These are phyloP conservation scores for Drosophila biarmipes DNA, from an alignment of 1,140 invertebrate genomes.

Conservation along the genomic window DNA sequence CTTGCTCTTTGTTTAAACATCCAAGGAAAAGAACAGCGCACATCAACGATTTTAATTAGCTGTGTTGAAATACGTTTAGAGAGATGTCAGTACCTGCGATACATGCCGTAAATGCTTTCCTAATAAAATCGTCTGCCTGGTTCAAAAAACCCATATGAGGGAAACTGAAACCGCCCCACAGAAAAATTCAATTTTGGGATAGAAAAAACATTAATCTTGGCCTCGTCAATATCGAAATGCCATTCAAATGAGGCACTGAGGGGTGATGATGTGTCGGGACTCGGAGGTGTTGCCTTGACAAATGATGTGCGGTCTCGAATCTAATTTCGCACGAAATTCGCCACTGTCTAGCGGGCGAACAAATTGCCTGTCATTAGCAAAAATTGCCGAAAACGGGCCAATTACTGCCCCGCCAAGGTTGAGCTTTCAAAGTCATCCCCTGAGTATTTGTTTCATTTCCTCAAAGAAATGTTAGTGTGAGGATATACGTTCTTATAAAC, in stretches of 20 bases:
- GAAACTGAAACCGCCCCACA: background rate
- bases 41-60: slow-evolving; percentile 61
- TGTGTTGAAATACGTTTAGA: slow-evolving; percentile 53
- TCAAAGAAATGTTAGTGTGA: no score
- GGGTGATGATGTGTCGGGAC: background rate
- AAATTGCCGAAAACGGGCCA: slow-evolving; percentile 38
- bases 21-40: background rate
- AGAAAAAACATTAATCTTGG: slow-evolving; percentile 61
- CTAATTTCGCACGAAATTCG: slow-evolving; percentile 58
- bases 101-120: slow-evolving; percentile 43
- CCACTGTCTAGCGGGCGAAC: slow-evolving; percentile 41
- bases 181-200: slow-evolving; percentile 15
- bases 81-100: slow-evolving; percentile 41
- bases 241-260: slow-evolving; percentile 53
- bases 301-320: slow-evolving; percentile 53
- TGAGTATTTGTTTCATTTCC: background rate
- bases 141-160: slow-evolving; percentile 52
- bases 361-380: slow-evolving; percentile 69
- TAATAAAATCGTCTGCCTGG: slow-evolving; percentile 24
- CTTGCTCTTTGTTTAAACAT: slow-evolving; percentile 52
- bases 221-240: slow-evolving; percentile 43
- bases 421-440: slow-evolving; percentile 4
- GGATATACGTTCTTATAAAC: no score
- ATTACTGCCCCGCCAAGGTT: background rate
- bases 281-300: slow-evolving; percentile 60